Conservation (phyloP, 2,888 invertebrate genomes). For the Hirtodrosophila duncani region DNA sequence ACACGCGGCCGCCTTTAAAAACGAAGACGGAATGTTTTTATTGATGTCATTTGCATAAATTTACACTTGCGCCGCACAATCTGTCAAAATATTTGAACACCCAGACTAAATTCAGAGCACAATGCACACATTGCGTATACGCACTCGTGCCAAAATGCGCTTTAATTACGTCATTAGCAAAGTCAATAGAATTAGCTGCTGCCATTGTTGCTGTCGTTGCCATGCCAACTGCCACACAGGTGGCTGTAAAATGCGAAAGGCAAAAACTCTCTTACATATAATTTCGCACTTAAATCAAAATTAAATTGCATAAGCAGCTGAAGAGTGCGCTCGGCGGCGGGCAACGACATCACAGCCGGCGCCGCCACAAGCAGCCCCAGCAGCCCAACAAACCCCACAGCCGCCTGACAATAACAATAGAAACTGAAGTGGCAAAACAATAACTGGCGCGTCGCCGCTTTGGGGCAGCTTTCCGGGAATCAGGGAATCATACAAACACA, state of each 20-base stretch:
- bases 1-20: conserved; percentile 49
- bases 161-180: conserved; percentile 76
- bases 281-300: conserved; percentile 66
- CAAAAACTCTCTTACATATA: conserved; percentile 40
- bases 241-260: conserved; percentile 18
- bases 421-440: conserved; percentile 72
- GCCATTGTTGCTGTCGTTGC: conserved; percentile 28
- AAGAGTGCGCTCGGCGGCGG: conserved; percentile 21
- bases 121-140: conserved; percentile 46
- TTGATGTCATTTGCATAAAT: conserved; percentile 74
- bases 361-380: too few species aligned
- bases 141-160: conserved; percentile 50
- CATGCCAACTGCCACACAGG: conserved; percentile 18
- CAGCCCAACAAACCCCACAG: conserved; percentile 3
- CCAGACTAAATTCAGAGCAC: conserved; percentile 60
- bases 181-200: conserved; percentile 73
- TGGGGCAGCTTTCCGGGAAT: conserved; percentile 58
- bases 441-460: conserved; percentile 65
- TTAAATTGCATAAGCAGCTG: conserved; percentile 61
- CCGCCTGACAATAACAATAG: conserved; percentile 65
- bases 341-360: conserved; percentile 18
- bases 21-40: conserved; percentile 70
- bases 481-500: conserved; percentile 36
- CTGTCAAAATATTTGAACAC: conserved; percentile 31
- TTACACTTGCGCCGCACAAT: conserved; percentile 60